phyloP scores from a whole-genome alignment of 2,797 vertebrate species.

The Apogon hyalosoma region DNA sequence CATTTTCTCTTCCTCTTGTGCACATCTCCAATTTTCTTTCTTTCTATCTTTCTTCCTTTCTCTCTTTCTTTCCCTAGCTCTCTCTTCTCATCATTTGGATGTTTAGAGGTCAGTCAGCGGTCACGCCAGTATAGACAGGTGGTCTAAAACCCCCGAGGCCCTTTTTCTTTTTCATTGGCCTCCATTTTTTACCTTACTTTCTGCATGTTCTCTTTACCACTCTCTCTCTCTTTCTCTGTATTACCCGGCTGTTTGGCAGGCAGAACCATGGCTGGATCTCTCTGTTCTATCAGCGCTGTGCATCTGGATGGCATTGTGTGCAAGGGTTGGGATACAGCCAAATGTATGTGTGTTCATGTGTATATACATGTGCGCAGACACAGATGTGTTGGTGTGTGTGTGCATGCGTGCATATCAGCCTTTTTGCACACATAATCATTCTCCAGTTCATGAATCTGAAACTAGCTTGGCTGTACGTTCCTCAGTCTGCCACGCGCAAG shows the following conservation, averaged over 20 bases:
- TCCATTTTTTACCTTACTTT: conserved; percentile 36
- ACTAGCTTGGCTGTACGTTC: conserved; percentile 62
- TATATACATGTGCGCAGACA: conserved; percentile 7
- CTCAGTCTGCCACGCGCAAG: conserved; percentile 63
- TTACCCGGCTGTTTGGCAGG: conserved; percentile 73
- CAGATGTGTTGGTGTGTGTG: conserved; percentile 13
- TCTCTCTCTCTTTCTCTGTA: conserved; percentile 39
- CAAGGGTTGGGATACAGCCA: conserved; percentile 77
- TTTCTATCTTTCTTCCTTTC: conserved; percentile 1
- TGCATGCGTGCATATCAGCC: conserved; percentile 6
- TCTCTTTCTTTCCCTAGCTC: background rate
- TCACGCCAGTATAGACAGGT: conserved; percentile 67
- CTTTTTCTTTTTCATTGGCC: conserved; percentile 38
- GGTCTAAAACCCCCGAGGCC: conserved; percentile 66
- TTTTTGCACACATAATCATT: conserved; percentile 52
- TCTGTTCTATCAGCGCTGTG: conserved; percentile 76
- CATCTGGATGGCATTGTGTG: conserved; percentile 83
- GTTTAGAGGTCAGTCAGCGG: conserved; percentile 68
- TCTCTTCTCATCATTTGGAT: conserved; percentile 37
- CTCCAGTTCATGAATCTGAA: conserved; percentile 68
- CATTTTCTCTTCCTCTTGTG: conserved; percentile 62
- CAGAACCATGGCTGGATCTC: conserved; percentile 68
- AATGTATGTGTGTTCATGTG: conserved; percentile 43
- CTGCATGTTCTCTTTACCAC: conserved; percentile 23
- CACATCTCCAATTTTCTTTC: conserved; percentile 52